phyloP scores from a whole-genome alignment of 1,140 invertebrate genomes.

The Cryptotermes secundus region DNA sequence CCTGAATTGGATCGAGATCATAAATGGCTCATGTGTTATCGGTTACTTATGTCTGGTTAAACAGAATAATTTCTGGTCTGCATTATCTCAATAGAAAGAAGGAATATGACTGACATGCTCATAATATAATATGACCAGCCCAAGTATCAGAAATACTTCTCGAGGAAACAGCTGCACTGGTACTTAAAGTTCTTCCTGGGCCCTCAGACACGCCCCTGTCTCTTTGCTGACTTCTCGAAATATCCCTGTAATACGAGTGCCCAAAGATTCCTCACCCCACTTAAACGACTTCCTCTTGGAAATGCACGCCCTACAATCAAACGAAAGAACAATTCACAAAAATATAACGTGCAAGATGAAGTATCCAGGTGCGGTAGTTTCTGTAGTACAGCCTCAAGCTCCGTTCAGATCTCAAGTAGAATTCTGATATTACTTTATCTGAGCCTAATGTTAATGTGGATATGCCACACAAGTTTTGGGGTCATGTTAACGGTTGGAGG shows the following conservation, averaged over 20 bases:
- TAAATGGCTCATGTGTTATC: too few relatives aligned
- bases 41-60: too few relatives aligned
- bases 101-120: too few relatives aligned
- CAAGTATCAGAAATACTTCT: not conserved
- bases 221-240: not conserved
- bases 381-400: not conserved
- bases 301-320: not conserved
- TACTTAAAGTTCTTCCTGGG: not conserved
- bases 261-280: not conserved
- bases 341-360: not conserved
- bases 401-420: not conserved
- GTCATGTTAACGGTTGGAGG: not conserved
- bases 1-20: too few relatives aligned
- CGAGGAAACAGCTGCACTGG: not conserved
- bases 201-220: not conserved
- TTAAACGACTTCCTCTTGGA: not conserved
- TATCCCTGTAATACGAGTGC: not conserved
- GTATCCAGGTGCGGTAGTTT: not conserved
- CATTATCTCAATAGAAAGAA: too few relatives aligned
- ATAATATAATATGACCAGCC: not conserved
- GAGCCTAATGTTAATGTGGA: not conserved
- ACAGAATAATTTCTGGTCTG: too few relatives aligned
- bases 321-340: not conserved
- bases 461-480: not conserved
- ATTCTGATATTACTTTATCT: not conserved